A percentile compares a stretch with the other conserved stretches of the same genome.
These are phyloP conservation scores for Heteronetta atricapilla DNA, from an alignment of 2,113 vertebrate species.

Conservation along the genomic window DNA sequence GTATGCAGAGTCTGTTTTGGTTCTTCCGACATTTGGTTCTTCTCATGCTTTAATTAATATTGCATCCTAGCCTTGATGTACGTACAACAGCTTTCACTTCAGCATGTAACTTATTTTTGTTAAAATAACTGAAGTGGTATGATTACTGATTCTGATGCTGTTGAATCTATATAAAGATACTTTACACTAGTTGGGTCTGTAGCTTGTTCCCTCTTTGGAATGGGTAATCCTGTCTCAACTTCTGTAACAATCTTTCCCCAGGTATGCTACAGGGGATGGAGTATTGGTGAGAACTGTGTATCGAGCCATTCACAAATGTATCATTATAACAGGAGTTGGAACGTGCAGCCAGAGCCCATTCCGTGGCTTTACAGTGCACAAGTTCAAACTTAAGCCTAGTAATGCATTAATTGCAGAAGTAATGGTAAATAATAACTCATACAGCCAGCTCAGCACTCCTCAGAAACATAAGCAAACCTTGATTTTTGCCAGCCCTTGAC, in stretches of 20 bases:
- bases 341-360: accelerated
- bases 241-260: not conserved
- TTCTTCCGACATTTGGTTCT: not conserved
- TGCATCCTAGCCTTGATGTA: not conserved
- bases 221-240: not conserved
- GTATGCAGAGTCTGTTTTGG: not conserved
- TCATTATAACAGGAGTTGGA: accelerated
- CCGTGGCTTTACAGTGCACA: not conserved
- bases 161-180: not conserved
- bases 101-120: not conserved
- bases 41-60: not conserved
- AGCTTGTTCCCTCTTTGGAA: not conserved
- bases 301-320: not conserved
- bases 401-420: too few relatives aligned
- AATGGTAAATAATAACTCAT: not conserved
- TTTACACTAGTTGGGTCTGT: accelerated
- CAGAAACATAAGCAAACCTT: not conserved
- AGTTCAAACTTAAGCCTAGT: not conserved
- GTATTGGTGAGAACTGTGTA: not conserved
- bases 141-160: not conserved
- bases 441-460: not conserved
- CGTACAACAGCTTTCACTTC: not conserved
- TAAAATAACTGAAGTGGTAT: not conserved
- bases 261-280: accelerated
- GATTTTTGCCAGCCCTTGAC: not conserved